Percentiles rank a stretch among this genome's conserved stretches.
Conservation (phyloP, 1,140 invertebrate genomes). For the Drosophila kanapiae region DNA sequence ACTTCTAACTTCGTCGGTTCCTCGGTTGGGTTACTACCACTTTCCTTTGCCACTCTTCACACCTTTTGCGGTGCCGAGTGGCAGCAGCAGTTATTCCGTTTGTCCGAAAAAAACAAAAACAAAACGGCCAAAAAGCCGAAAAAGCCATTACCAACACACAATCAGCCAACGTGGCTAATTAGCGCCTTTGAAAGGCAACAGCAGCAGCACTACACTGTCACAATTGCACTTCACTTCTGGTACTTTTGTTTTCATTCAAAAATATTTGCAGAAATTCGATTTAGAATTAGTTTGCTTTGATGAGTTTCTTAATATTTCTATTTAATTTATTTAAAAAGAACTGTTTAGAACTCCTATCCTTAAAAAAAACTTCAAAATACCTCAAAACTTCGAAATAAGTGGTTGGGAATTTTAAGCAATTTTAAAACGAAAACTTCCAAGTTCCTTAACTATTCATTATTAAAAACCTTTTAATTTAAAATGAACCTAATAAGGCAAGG, state of each 20-base stretch:
- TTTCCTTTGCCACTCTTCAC: constrained; percentile 29
- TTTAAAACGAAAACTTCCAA: background rate
- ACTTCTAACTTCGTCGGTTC: background rate
- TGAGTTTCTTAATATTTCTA: background rate
- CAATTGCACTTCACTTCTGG: background rate
- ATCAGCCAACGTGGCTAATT: constrained; percentile 72
- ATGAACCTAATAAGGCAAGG: too few species aligned
- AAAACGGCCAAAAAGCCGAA: constrained; percentile 43
- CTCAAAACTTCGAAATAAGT: background rate
- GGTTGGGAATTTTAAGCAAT: background rate
- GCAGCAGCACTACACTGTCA: constrained; percentile 21
- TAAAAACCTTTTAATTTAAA: background rate
- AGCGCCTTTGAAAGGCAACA: constrained; percentile 58
- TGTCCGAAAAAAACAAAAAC: constrained; percentile 35
- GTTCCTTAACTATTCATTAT: background rate
- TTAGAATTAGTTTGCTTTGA: too few species aligned
- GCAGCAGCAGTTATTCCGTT: constrained; percentile 50
- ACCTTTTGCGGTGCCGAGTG: constrained; percentile 28
- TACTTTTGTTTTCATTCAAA: background rate
- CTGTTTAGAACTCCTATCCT: too few species aligned
- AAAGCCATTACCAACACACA: constrained; percentile 57
- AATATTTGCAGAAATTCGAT: background rate
- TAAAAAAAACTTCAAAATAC: background rate
- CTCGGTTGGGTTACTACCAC: constrained; percentile 4
- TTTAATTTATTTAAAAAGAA: background rate